phyloP scores from a whole-genome alignment of 2,113 vertebrate species.

The Corydoras sp. region DNA sequence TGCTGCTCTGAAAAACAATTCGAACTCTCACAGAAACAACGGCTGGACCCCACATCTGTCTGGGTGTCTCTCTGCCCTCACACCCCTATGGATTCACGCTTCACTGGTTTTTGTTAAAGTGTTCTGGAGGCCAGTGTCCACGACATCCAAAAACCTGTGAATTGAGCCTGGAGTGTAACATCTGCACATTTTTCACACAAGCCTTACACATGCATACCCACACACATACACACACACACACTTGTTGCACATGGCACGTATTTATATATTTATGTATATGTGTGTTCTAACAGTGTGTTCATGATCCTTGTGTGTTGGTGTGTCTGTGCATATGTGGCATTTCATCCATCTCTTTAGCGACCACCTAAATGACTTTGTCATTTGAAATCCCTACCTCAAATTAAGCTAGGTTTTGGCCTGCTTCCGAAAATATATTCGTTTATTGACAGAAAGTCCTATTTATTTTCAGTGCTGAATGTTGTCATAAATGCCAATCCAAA shows the following conservation, averaged over 20 bases:
- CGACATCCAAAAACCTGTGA: slow-evolving; percentile 59
- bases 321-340: slow-evolving; percentile 45
- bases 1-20: too few species aligned
- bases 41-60: slow-evolving; percentile 32
- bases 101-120: slow-evolving; percentile 35
- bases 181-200: slow-evolving; percentile 21
- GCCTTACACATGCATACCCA: slow-evolving; percentile 15
- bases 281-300: slow-evolving; percentile 7
- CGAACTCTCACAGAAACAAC: slow-evolving; percentile 44
- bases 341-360: slow-evolving; percentile 60
- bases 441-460: slow-evolving; percentile 52
- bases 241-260: slow-evolving; percentile 55
- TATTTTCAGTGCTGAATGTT: slow-evolving; percentile 74
- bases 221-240: slow-evolving; percentile 24
- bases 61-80: slow-evolving; percentile 28
- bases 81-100: slow-evolving; percentile 28
- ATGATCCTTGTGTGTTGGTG: background rate
- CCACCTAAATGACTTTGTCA: slow-evolving; percentile 53
- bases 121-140: slow-evolving; percentile 50
- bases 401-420: slow-evolving; percentile 70
- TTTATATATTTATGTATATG: slow-evolving; percentile 67
- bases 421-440: slow-evolving; percentile 58
- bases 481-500: slow-evolving; percentile 62
- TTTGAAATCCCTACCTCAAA: slow-evolving; percentile 89
- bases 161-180: slow-evolving; percentile 57